Base-by-base conservation (phyloP, 2,888 invertebrate species). In the Tinea pellionella region DNA sequence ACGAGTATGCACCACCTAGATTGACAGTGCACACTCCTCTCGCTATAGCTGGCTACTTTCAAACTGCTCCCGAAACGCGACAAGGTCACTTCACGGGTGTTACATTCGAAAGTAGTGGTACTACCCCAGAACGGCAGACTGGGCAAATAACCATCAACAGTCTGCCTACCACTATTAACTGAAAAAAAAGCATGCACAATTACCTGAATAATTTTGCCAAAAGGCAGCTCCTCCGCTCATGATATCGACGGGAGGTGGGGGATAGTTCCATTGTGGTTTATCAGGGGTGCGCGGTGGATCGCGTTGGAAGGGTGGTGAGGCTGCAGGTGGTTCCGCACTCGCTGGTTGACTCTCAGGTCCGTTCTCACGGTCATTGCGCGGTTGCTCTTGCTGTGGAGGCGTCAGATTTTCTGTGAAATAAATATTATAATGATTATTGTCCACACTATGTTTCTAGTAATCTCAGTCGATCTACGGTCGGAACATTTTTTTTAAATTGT, bases 171-270 rank as follows among this genome's bases (percentile, higher is more conserved):
- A n/a, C n/a, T n/a, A n/a, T 24, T 24, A 24, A 24, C 3, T 24
- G 2, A 2, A 24, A 24, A 3, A 24, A 24, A 6, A 24, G 24
- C 24, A 24, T 24, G 3, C 24, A 47, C 16, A 77, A 91, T 90
- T 77, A 96, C 95, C 95, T 74, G 95, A 95, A 85, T 96, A 96
- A 78, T 95, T 96, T 77, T 95, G 95, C 95, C 95, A 96, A 84
- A 96, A 95, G 51, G 95, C 95, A 57, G 93, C 93, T 42, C 94
- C 94, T 60, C 92, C 93, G 70, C 93, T 92, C 90, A 96, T 94
- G 77, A 95, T 91, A 83, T 95, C 95, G 16, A 88, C 84, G 15
- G 88, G 86, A 43, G 87, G 85, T 55, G 88, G 85, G 15, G 88
- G 85, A 68, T 87, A 86, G 77, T 80, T 85, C 80, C 90, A 90